phyloP scores from a whole-genome alignment of 2,113 vertebrate genomes.

The Dromiciops gliroides region DNA sequence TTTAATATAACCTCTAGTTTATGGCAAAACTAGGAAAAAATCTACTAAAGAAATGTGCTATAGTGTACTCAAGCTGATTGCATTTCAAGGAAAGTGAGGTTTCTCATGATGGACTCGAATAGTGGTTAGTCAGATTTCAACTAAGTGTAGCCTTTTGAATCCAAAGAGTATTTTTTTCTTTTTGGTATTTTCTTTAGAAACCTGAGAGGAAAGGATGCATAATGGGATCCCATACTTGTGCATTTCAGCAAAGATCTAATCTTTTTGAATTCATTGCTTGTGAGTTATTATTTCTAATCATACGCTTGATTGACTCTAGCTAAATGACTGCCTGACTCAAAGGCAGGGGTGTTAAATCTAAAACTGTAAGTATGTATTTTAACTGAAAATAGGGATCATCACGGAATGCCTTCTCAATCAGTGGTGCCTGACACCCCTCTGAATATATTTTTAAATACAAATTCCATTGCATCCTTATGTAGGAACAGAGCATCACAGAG shows the following conservation, averaged over 20 bases:
- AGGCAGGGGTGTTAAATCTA: slow-evolving; percentile 82
- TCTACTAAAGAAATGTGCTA: not conserved
- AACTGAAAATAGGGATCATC: slow-evolving; percentile 82
- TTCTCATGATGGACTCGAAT: slow-evolving; percentile 47
- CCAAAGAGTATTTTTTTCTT: slow-evolving; percentile 54
- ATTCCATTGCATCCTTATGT: slow-evolving; percentile 63
- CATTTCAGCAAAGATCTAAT: slow-evolving; percentile 79
- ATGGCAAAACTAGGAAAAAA: not conserved
- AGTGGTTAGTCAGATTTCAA: slow-evolving; percentile 66
- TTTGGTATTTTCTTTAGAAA: slow-evolving; percentile 68
- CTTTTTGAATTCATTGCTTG: slow-evolving; percentile 82
- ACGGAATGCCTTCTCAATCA: slow-evolving; percentile 77
- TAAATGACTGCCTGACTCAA: slow-evolving; percentile 82
- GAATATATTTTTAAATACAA: slow-evolving; percentile 74
- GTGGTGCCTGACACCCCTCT: slow-evolving; percentile 71
- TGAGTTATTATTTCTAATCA: slow-evolving; percentile 86
- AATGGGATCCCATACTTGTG: slow-evolving; percentile 73
- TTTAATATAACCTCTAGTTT: slow-evolving; percentile 4
- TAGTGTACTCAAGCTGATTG: slow-evolving; percentile 7
- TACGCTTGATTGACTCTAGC: slow-evolving; percentile 81
- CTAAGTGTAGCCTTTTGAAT: slow-evolving; percentile 53
- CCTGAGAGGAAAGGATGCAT: slow-evolving; percentile 64
- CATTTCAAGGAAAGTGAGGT: slow-evolving; percentile 26
- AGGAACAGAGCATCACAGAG: slow-evolving; percentile 63
- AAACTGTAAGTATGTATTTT: slow-evolving; percentile 81